Conservation (phyloP, 2,797 vertebrate species). For the Silurus aristotelis region DNA sequence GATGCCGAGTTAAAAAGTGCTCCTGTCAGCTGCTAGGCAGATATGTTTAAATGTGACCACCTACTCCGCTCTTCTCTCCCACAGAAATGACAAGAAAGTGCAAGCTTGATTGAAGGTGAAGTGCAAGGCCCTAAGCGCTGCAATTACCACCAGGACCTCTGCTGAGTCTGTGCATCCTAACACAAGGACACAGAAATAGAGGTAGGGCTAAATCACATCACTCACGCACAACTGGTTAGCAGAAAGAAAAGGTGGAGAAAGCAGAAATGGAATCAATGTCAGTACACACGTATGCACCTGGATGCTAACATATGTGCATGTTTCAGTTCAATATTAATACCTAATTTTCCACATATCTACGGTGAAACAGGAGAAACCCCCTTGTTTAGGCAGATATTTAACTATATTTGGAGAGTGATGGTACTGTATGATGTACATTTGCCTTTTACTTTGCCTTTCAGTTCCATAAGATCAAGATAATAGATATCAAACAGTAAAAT, state of each 20-base stretch:
- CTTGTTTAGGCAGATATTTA: neutral
- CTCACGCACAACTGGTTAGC: neutral
- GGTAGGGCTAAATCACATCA: constrained; percentile 26
- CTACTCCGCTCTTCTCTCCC: constrained; percentile 55
- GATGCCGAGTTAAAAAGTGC: constrained; percentile 65
- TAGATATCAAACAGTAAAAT: neutral
- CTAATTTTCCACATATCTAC: too few species aligned
- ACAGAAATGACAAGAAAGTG: constrained; percentile 30
- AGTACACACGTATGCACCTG: constrained; percentile 5
- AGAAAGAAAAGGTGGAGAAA: neutral
- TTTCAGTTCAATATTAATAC: neutral
- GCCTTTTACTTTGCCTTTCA: neutral
- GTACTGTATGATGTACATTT: neutral
- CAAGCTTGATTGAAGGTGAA: constrained; percentile 40
- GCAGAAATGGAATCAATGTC: constrained; percentile 13
- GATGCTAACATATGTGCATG: neutral
- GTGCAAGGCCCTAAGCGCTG: constrained; percentile 36
- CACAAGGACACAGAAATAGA: constrained; percentile 33
- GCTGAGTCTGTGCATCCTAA: constrained; percentile 26
- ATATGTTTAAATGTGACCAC: constrained; percentile 58
- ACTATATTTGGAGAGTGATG: neutral
- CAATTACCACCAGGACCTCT: constrained; percentile 41
- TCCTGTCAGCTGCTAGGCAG: constrained; percentile 70
- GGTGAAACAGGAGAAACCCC: neutral
- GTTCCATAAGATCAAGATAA: neutral